Base-by-base conservation (phyloP, 1,140 invertebrate species). In the Triops longicaudatus region DNA sequence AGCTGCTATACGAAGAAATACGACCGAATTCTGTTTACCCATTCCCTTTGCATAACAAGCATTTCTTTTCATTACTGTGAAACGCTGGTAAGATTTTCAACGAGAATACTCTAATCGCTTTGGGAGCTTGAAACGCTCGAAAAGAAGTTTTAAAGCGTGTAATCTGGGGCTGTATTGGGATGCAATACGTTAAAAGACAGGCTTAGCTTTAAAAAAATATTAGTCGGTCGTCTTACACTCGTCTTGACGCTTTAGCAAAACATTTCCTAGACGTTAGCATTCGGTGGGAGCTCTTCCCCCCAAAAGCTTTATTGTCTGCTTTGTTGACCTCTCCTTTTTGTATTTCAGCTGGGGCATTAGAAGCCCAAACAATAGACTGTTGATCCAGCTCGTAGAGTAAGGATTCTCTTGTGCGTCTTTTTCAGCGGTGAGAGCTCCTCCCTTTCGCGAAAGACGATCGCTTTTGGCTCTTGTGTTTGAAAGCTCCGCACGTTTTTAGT, bases 401-500 rank as follows among this genome's bases (percentile, higher is more conserved):
- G 50, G 50, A 63, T 63, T 63, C 50, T 63, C 50, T n/a, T n/a
- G 50, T 63, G 50, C 50, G 50, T 63, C 50, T 63, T 63, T 63
- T 22, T 14, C 22, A n/a, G 4, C 50, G 3, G 6, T n/a, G 17
- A 63, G 50, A 63, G 50, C 50, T 22, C 50, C 50, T 63, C 50
- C 50, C n/a, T 37, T 37, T 37, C 7, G 31, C 31, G 1, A 63
- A 63, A n/a, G 22, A 63, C 3, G 50, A 63, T 14, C 50, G 50
- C 50, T 63, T 63, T 63, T 10, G 50, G 31, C 6, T 14, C 50
- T 5, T 63, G n/a, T 63, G 14, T 63, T 63, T 17, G 6, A 63
- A 17, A 37, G 31, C 31, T 4, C 31, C 31, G 31, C 31, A 37
- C 31, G 7, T 37, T 37, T 37, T 37, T 7, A 37, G 31, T 37